A percentile compares a stretch with the other conserved stretches of the same genome.
Evolutionary conservation across 2,113 vertebrate genomes (phyloP).

Genomic region (Grus americana): DNA sequence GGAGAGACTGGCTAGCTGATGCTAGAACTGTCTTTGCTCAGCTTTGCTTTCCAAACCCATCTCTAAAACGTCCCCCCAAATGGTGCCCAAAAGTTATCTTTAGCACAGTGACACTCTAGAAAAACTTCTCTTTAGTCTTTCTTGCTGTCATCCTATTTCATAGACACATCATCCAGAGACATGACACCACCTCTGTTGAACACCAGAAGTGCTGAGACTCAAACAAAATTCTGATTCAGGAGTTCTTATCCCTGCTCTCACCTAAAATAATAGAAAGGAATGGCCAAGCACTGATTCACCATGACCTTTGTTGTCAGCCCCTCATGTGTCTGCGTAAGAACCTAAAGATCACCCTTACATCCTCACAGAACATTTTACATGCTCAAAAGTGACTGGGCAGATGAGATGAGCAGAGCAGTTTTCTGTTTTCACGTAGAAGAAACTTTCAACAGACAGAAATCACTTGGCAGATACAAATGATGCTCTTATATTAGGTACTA

Average conservation of each 20-base stretch:
- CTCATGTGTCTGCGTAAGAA: neutral
- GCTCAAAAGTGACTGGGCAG: neutral
- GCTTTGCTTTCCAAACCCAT: neutral
- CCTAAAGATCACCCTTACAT: neutral
- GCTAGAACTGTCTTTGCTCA: neutral
- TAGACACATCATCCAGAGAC: neutral
- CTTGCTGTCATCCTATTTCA: neutral
- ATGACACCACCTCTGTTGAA: fast-evolving
- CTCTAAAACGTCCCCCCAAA: neutral
- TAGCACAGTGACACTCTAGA: neutral
- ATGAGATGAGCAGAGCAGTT: neutral
- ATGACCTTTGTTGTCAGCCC: neutral
- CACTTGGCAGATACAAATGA: neutral
- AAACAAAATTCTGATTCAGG: neutral
- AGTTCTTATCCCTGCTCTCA: neutral
- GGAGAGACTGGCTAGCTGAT: neutral
- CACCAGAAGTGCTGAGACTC: neutral
- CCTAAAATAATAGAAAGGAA: neutral
- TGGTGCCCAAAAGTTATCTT: neutral
- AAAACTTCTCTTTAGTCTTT: neutral
- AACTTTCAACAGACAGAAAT: neutral
- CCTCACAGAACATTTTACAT: neutral
- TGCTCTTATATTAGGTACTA: neutral
- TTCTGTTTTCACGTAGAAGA: neutral
- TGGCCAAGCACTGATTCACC: neutral